Evolutionary conservation across 2,113 vertebrate species (phyloP).

Genomic region (Ictalurus punctatus): DNA sequence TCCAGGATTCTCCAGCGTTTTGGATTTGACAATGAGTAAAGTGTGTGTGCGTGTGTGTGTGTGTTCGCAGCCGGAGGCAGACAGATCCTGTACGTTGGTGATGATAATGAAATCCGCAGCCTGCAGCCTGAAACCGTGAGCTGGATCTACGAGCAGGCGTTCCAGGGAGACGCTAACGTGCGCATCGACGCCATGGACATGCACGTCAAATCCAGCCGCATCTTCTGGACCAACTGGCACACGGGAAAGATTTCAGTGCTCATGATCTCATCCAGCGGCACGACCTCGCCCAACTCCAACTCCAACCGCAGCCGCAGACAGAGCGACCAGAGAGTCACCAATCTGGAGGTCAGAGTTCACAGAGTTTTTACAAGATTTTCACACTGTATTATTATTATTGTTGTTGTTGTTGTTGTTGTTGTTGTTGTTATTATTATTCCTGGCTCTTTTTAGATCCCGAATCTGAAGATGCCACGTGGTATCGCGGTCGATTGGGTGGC

Average conservation of each 20-base stretch:
- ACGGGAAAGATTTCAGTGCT: conserved; percentile 89
- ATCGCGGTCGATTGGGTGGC: conserved; percentile 97
- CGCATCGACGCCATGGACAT: conserved; percentile 97
- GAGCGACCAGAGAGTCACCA: conserved; percentile 79
- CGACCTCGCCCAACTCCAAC: conserved; percentile 54
- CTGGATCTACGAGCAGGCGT: conserved; percentile 90
- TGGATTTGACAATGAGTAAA: not conserved
- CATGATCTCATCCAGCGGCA: conserved; percentile 76
- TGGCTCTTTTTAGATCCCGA: conserved; percentile 78
- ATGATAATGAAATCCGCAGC: conserved; percentile 96
- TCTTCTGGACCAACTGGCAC: conserved; percentile 99
- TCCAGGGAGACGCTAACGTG: conserved; percentile 91
- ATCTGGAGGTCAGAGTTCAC: conserved; percentile 79
- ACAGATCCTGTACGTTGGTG: conserved; percentile 89
- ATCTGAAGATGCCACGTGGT: conserved; percentile 92
- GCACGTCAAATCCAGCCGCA: conserved; percentile 87
- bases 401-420: no score
- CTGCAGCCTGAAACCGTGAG: conserved; percentile 88
- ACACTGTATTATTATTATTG: no score
- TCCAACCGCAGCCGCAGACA: conserved; percentile 87
- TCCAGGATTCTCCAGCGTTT: not conserved
- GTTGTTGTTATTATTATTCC: not conserved
- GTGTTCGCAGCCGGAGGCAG: conserved; percentile 45
- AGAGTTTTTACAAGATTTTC: no score
- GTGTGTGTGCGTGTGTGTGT: not conserved